Evolutionary conservation across 2,113 vertebrate species (phyloP).

Genomic region (Zapornia atra): DNA sequence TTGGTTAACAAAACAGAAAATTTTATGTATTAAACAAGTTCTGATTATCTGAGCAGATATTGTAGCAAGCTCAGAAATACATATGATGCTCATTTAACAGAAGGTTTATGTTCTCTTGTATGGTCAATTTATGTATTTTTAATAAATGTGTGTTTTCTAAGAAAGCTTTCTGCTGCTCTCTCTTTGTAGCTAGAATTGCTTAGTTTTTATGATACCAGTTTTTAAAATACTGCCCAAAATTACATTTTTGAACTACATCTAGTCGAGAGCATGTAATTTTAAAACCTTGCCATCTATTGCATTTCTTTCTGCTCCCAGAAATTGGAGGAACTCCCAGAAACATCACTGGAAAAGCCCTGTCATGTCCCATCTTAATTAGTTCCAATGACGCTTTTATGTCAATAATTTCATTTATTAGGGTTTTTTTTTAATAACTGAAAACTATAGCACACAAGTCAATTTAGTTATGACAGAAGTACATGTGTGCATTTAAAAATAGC

Average conservation of each 20-base stretch:
- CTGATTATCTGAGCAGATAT: background rate
- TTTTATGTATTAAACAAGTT: background rate
- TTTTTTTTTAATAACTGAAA: background rate
- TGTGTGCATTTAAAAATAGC: slow-evolving; percentile 43
- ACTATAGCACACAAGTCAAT: background rate
- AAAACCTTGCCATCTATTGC: background rate
- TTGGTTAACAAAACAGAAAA: background rate
- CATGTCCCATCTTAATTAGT: background rate
- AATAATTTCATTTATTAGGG: background rate
- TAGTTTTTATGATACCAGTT: background rate
- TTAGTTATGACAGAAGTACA: background rate
- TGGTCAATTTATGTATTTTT: background rate
- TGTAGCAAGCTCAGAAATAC: background rate
- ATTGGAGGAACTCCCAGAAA: slow-evolving; percentile 17
- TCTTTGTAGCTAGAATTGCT: background rate
- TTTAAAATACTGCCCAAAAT: background rate
- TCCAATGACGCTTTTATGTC: background rate
- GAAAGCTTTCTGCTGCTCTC: background rate
- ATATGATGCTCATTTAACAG: background rate
- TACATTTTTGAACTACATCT: background rate
- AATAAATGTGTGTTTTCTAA: background rate
- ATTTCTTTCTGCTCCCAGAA: background rate
- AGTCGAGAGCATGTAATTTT: background rate
- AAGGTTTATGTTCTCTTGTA: background rate
- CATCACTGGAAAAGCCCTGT: background rate